Base-by-base conservation (phyloP, 2,888 invertebrate genomes). In the Drosophila flavopinicola region DNA sequence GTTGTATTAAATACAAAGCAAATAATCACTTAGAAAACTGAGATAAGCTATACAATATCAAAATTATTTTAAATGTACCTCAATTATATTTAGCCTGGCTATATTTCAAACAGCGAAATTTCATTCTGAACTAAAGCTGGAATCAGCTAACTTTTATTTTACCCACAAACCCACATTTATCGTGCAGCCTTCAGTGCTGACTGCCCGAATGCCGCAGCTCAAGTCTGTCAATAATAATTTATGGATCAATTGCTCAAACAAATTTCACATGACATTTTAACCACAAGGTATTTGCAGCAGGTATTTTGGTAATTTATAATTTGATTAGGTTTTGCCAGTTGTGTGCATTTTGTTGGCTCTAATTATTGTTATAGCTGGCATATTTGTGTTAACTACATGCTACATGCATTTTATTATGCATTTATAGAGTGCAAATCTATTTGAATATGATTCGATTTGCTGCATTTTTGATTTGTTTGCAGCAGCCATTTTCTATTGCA, bases 301-400 rank as follows among this genome's bases (percentile, higher is more conserved):
- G 29, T 45, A 42, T 64, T 66, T 64, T 37, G 48, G 33, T 42
- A 33, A 61, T 78, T 54, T 65, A 51, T 42, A 69, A 80, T 78
- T 78, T 58, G 54, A 69, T 78, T 69, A 32, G 61, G 35, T 30
- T 51, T 32, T 13, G 38, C 6, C 20, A 11, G n/a, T 23, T 41
- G 13, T 49, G 13, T 38, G 51, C 17, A 27, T 30, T 41, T 68
- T 35, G n/a, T 20, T 56, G 11, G 20, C n/a, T 39, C 10, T 9
- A 23, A 15, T 32, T 47, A 20, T 32, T 35, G 1, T 4, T 4
- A 27, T 1, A 17, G 9, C 7, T n/a, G n/a, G 0, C 7, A 9
- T 37, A 23, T 10, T 10, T 29, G n/a, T 11, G 24, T 6, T 17
- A 13, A 17, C 20, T 3, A n/a, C 15, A n/a, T 41, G 10, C 39